phyloP scores from a whole-genome alignment of 1,140 invertebrate species.

The Apis dorsata region DNA sequence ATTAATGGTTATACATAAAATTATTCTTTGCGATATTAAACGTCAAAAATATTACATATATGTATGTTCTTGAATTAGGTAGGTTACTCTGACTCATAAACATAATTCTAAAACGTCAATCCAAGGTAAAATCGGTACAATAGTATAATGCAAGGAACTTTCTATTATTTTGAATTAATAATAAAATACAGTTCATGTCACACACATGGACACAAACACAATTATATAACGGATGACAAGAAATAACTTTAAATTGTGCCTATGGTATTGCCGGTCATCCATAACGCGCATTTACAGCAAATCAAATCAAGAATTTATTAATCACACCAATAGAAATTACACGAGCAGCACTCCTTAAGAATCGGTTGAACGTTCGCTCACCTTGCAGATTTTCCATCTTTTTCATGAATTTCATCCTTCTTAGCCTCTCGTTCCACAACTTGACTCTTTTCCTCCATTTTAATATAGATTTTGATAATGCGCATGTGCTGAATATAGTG shows the following conservation, averaged over 20 bases:
- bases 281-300: neutral
- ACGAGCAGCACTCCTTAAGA: neutral
- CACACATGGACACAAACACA: neutral
- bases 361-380: constrained; percentile 32
- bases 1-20: neutral
- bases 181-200: neutral
- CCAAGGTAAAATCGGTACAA: no score
- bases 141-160: no score
- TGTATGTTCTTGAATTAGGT: neutral
- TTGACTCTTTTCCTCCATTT: constrained; percentile 78
- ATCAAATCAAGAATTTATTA: neutral
- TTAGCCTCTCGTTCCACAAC: constrained; percentile 73
- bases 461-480: constrained; percentile 76
- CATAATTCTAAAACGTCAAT: neutral
- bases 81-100: constrained; percentile 23
- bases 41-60: no score
- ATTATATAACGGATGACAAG: neutral
- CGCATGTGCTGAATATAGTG: constrained; percentile 31
- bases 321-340: neutral
- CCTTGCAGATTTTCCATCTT: constrained; percentile 76
- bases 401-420: constrained; percentile 75
- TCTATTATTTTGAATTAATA: neutral
- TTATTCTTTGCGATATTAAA: neutral
- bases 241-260: neutral
- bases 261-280: constrained; percentile 33